Evolutionary conservation across 2,113 vertebrate genomes (phyloP).

Genomic region (Diglossa brunneiventris): DNA sequence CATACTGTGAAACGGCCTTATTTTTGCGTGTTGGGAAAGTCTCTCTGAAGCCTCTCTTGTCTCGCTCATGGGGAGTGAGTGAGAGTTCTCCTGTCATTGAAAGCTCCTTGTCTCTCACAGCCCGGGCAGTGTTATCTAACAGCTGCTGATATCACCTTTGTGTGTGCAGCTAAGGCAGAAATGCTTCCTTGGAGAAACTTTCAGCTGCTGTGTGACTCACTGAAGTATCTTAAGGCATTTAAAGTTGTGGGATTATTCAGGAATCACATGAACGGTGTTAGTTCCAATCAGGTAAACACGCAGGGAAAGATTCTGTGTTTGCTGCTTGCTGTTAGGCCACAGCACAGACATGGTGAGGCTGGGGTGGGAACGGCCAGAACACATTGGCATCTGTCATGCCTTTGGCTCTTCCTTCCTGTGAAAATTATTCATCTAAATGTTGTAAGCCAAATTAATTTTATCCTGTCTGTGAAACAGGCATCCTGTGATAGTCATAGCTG

Average conservation of each 20-base stretch:
- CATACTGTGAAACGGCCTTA: not conserved
- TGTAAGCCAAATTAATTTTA: not conserved
- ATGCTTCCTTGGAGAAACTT: not conserved
- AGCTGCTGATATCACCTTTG: not conserved
- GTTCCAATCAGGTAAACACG: not conserved
- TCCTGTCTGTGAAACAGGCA: not conserved
- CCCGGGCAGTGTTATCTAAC: not conserved
- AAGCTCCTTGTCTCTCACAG: not conserved
- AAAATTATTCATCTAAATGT: not conserved
- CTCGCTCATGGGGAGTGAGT: not conserved
- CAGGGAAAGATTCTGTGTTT: not conserved
- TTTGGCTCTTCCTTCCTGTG: not conserved
- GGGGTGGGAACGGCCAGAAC: not conserved
- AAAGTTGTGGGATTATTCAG: not conserved
- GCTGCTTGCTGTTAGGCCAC: not conserved
- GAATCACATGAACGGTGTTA: not conserved
- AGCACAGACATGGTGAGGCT: not conserved
- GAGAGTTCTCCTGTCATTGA: not conserved
- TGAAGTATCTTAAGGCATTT: not conserved
- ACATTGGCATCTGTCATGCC: rapidly evolving
- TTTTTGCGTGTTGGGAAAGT: not conserved
- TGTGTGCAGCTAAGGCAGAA: not conserved
- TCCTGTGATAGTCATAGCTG: not conserved
- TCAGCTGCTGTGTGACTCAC: not conserved
- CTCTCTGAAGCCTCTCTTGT: not conserved